phyloP scores from a whole-genome alignment of 2,888 invertebrate genomes.

The Pteria penguin region DNA sequence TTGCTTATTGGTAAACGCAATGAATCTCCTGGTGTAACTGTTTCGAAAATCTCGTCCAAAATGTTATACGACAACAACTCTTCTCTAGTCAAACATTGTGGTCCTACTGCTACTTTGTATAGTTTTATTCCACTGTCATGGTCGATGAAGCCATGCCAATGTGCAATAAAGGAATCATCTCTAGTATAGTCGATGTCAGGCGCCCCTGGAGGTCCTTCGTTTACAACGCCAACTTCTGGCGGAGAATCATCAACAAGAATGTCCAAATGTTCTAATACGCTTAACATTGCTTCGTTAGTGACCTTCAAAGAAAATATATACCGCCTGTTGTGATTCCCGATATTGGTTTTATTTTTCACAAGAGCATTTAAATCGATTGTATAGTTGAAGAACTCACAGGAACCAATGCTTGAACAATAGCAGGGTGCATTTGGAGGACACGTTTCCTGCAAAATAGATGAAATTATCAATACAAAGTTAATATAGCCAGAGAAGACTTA shows the following conservation, averaged over 20 bases:
- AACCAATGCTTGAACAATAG: slow-evolving; percentile 58
- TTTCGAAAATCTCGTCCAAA: background rate
- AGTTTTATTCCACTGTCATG: slow-evolving; percentile 55
- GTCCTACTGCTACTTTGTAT: slow-evolving; percentile 40
- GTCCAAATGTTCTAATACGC: slow-evolving; percentile 47
- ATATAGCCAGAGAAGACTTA: too few species aligned
- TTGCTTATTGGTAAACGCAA: slow-evolving; percentile 1
- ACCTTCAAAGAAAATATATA: slow-evolving; percentile 58
- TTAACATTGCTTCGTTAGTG: slow-evolving; percentile 59
- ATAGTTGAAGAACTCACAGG: slow-evolving; percentile 49
- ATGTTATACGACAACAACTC: slow-evolving; percentile 13
- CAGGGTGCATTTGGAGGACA: too few species aligned
- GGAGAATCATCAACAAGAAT: slow-evolving; percentile 64
- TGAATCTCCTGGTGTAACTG: background rate
- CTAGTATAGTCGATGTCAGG: slow-evolving; percentile 57
- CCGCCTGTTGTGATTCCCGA: slow-evolving; percentile 62
- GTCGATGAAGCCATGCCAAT: slow-evolving; percentile 58
- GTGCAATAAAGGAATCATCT: slow-evolving; percentile 23
- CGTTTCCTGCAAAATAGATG: too few species aligned
- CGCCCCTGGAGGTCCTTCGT: slow-evolving; percentile 50
- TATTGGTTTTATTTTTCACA: slow-evolving; percentile 32
- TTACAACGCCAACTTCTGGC: slow-evolving; percentile 57
- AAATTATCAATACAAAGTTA: too few species aligned
- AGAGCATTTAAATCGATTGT: slow-evolving; percentile 48
- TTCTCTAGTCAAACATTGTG: slow-evolving; percentile 29